Evolutionary conservation across 2,888 invertebrate species (phyloP), one percentile per base, ranked within the genome.

Genomic region (Tipula unca): DNA sequence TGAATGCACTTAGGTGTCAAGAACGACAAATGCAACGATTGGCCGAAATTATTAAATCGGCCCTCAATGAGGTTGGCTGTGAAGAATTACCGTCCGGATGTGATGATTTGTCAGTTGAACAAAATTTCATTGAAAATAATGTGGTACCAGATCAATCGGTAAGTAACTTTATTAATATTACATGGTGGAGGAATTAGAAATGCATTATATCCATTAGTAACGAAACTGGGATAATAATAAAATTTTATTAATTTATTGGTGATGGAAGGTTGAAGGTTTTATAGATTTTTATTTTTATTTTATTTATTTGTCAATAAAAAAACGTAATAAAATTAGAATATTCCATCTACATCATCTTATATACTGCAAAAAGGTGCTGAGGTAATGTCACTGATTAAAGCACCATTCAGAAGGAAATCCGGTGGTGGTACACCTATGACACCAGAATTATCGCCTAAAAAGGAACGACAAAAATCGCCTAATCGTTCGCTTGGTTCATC

Each of bases 41-140:
- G 89, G 94, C 95, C 3, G 96, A 97, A 89, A 93, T 97, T 90
- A 96, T 97, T 87, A 94, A 95, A 88, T 93, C 94, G 84, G 96
- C 97, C n/a, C 91, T 97, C 86, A 96, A 95, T 86, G 96, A 97
- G 90, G 92, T 97, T 35, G 96, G 97, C 86, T 96, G 96, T 89
- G 96, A 97, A 90, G 96, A 97, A 91, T 93, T 96, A 86, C 97
- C 97, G 17, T 95, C 96, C 6, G 97, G 96, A 85, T 96, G 96
- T 89, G 94, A 94, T 13, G 96, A 96, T 90, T 92, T 96, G 87
- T 89, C 89, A 39, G 88, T 91, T 82, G 91, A 91, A 92, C 94
- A 88, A 91, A 93, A 91, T 90, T 94, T 91, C 88, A 94, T 94
- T 87, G 95, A 94, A 87, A 90, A 91, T 87, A 89, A 90, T 86